phyloP scores from a whole-genome alignment of 2,113 vertebrate species.

The Melanocharis versteri region DNA sequence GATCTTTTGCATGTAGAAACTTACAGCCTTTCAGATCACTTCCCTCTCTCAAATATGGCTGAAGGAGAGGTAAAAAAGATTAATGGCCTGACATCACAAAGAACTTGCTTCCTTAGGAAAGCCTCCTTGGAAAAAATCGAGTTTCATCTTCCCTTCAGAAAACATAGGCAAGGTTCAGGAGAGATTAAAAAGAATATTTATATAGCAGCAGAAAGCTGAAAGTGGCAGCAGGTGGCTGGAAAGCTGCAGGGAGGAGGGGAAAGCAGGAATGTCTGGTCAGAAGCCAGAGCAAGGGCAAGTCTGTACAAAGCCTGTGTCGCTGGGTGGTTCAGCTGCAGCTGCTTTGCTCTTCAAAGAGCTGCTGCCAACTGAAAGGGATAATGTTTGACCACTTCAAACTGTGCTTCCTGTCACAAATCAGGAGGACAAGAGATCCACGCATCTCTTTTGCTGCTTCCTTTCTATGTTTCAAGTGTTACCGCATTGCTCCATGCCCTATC shows the following conservation, averaged over 20 bases:
- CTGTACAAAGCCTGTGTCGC: neutral
- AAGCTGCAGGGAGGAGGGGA: neutral
- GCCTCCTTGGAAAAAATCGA: neutral
- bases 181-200: neutral
- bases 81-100: neutral
- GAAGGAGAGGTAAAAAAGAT: neutral
- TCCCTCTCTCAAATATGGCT: neutral
- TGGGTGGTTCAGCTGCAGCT: neutral
- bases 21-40: neutral
- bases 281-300: neutral
- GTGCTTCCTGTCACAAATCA: fast-evolving
- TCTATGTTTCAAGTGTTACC: neutral
- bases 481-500: neutral
- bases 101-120: neutral
- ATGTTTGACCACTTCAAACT: neutral
- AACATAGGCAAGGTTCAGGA: neutral
- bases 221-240: conserved; percentile 25
- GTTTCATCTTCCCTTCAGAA: neutral
- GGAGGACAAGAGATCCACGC: neutral
- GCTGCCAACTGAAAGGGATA: neutral
- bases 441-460: neutral
- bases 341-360: neutral
- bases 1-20: neutral
- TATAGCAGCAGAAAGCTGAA: conserved; percentile 6
- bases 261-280: neutral